These are phyloP conservation scores for Macrosoma leucophasiata DNA, from an alignment of 2,888 invertebrate species.

Conservation along the genomic window DNA sequence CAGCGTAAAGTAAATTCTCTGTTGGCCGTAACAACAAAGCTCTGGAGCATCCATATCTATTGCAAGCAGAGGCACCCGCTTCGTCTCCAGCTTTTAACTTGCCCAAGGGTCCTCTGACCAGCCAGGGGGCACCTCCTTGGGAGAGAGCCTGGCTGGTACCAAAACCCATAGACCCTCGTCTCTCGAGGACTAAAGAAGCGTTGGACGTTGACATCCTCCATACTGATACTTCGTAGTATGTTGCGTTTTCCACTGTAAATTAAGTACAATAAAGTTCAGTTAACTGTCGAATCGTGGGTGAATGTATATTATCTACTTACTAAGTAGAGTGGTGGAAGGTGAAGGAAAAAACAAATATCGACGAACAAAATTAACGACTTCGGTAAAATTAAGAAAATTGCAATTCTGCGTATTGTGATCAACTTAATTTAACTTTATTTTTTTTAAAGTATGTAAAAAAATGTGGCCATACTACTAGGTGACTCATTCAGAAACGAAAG, in stretches of 20 bases:
- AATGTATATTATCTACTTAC: too few relatives aligned
- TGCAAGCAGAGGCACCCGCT: slow-evolving; percentile 62
- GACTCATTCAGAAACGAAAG: too few relatives aligned
- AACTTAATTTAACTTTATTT: too few relatives aligned
- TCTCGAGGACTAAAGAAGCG: slow-evolving; percentile 51
- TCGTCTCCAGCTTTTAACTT: slow-evolving; percentile 50
- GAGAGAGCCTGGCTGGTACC: slow-evolving; percentile 51
- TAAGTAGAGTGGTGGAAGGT: too few relatives aligned
- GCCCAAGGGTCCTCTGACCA: slow-evolving; percentile 50
- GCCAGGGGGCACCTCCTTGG: slow-evolving; percentile 39
- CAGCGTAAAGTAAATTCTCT: slow-evolving; percentile 49
- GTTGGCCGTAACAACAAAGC: slow-evolving; percentile 55
- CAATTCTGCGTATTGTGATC: too few relatives aligned
- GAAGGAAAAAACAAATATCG: too few relatives aligned
- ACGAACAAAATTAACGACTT: too few relatives aligned
- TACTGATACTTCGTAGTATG: slow-evolving; percentile 64
- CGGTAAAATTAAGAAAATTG: too few relatives aligned
- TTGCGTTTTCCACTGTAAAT: slow-evolving; percentile 61
- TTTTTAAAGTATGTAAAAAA: too few relatives aligned
- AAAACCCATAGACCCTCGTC: slow-evolving; percentile 55
- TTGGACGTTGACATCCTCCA: slow-evolving; percentile 64
- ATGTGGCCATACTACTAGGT: too few relatives aligned
- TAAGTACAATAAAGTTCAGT: too few relatives aligned
- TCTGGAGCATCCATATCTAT: slow-evolving; percentile 60
- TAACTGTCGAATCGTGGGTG: too few relatives aligned